A percentile compares a stretch with the other conserved stretches of the same genome.
phyloP scores from a whole-genome alignment of 2,113 vertebrate genomes.

The Pogonocichla stellata region DNA sequence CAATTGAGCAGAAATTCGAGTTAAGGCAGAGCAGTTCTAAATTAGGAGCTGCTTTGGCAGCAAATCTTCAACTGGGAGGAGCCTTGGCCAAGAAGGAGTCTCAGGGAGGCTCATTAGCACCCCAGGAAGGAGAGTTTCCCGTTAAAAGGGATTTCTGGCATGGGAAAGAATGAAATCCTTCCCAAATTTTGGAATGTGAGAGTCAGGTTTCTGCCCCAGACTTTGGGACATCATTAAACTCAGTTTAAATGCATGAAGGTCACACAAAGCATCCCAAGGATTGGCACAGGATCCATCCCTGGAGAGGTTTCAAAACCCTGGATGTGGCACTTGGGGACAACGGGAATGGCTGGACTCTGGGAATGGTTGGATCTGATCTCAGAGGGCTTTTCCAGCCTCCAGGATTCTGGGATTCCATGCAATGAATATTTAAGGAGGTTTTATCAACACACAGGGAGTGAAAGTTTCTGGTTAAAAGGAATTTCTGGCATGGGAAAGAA shows the following conservation, averaged over 20 bases:
- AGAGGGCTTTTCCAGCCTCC: not conserved
- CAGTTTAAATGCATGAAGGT: not conserved
- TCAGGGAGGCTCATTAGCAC: not conserved
- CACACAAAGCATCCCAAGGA: not conserved
- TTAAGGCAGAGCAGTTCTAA: conserved; percentile 32
- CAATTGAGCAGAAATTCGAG: conserved; percentile 2
- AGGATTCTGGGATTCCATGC: not conserved
- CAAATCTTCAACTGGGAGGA: not conserved
- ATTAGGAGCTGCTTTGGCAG: conserved; percentile 51
- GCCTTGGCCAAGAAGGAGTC: not conserved
- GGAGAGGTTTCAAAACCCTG: not conserved
- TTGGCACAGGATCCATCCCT: not conserved
- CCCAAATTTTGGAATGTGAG: not conserved
- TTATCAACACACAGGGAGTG: not conserved
- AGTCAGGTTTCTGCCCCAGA: not conserved
- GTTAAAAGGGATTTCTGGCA: not conserved
- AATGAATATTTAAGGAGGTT: not conserved
- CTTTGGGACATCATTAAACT: not conserved
- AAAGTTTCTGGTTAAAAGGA: not conserved
- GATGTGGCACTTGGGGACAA: not conserved
- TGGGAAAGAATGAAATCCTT: not conserved
- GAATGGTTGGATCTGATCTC: not conserved
- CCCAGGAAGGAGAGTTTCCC: not conserved
- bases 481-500: not conserved
- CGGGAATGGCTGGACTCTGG: not conserved